Percentiles rank a stretch among this genome's conserved stretches.
These are phyloP conservation scores for Lycodopsis pacificus DNA, from an alignment of 2,797 vertebrate species.

Conservation along the genomic window DNA sequence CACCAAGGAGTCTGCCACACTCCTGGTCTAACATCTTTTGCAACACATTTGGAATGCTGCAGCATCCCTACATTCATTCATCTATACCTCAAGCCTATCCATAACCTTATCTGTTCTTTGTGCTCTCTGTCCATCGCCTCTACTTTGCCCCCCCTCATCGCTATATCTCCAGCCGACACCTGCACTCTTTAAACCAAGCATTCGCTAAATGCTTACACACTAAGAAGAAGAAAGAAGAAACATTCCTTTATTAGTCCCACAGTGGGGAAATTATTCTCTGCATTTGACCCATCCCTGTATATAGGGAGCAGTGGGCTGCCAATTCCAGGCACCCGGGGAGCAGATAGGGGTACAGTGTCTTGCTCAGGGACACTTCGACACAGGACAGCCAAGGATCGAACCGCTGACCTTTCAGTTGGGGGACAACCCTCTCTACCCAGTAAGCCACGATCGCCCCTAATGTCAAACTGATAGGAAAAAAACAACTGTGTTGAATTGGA, in stretches of 20 bases:
- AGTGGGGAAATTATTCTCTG: too few relatives aligned
- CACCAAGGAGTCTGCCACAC: constrained; percentile 14
- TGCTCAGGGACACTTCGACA: too few relatives aligned
- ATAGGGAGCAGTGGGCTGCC: too few relatives aligned
- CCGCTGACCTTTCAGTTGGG: too few relatives aligned
- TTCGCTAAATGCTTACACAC: background rate
- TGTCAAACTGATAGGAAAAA: background rate
- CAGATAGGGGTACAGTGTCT: too few relatives aligned
- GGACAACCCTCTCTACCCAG: too few relatives aligned
- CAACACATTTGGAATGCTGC: background rate
- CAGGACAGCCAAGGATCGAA: too few relatives aligned
- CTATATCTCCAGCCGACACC: background rate
- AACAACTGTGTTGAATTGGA: background rate
- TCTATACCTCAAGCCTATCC: background rate
- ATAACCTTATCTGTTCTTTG: background rate
- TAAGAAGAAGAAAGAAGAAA: too few relatives aligned
- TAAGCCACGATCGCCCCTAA: too few relatives aligned
- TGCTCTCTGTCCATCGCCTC: background rate
- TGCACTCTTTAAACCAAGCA: background rate
- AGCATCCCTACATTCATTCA: background rate
- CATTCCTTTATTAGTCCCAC: too few relatives aligned
- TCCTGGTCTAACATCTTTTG: constrained; percentile 20
- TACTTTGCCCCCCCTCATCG: background rate
- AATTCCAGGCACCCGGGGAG: too few relatives aligned
- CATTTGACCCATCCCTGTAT: too few relatives aligned